Evolutionary conservation across 2,888 invertebrate genomes (phyloP).

Genomic region (Eulithis testata): DNA sequence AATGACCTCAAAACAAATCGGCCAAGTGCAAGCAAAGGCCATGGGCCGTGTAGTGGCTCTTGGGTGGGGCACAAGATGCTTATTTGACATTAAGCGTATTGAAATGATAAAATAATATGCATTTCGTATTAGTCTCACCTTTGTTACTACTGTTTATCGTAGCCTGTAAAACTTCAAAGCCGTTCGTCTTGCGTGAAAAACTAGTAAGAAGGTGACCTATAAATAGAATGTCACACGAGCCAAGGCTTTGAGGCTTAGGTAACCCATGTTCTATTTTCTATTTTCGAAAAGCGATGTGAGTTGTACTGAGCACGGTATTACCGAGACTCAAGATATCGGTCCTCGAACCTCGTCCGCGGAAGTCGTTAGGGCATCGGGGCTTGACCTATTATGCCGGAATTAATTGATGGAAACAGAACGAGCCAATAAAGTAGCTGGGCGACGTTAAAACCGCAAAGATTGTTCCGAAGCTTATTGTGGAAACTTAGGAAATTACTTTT

Average conservation of each 20-base stretch:
- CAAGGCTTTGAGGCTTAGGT: slow-evolving; percentile 18
- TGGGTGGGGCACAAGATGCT: neutral
- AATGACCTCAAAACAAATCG: slow-evolving; percentile 43
- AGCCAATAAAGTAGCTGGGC: slow-evolving; percentile 45
- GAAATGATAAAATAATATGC: slow-evolving; percentile 2
- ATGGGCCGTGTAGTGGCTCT: neutral
- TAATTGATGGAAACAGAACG: slow-evolving; percentile 59
- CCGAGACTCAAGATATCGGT: slow-evolving; percentile 37
- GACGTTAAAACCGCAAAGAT: slow-evolving; percentile 39
- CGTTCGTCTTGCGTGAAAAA: neutral
- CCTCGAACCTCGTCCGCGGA: slow-evolving; percentile 60
- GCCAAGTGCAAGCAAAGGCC: slow-evolving; percentile 34
- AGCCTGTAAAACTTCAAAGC: neutral
- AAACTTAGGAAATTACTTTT: slow-evolving; percentile 43
- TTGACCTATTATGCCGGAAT: slow-evolving; percentile 65
- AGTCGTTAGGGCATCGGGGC: slow-evolving; percentile 61
- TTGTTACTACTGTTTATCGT: too few species aligned
- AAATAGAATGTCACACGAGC: slow-evolving; percentile 44
- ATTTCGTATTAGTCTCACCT: neutral
- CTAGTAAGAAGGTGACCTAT: slow-evolving; percentile 13
- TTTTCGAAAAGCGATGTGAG: slow-evolving; percentile 9
- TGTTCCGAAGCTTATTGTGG: slow-evolving; percentile 28
- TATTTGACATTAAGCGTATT: slow-evolving; percentile 7
- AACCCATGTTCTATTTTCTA: slow-evolving; percentile 19
- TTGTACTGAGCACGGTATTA: slow-evolving; percentile 57